Percentiles rank a stretch among this genome's conserved stretches.
These are phyloP conservation scores for Hirtodrosophila confusa DNA, from an alignment of 2,888 invertebrate genomes.

Conservation along the genomic window DNA sequence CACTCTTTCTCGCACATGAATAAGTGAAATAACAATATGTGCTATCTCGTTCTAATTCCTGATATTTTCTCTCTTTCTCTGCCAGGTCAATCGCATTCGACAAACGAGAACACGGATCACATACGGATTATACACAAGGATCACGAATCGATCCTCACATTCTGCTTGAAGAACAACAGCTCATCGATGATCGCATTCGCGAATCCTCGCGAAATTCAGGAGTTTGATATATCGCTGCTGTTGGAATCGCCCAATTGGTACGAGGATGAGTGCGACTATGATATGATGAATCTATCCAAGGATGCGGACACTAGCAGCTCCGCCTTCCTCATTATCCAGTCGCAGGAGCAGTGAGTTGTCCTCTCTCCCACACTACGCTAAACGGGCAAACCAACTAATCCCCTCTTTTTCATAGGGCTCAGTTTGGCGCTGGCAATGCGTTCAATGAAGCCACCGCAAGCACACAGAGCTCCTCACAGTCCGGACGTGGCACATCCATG, in stretches of 20 bases:
- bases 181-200: constrained; percentile 94
- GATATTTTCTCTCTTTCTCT: constrained; percentile 5
- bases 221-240: constrained; percentile 97
- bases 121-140: constrained; percentile 99
- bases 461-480: constrained; percentile 85
- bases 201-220: constrained; percentile 98
- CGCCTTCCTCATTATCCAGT: constrained; percentile 96
- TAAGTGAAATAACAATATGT: too few species aligned
- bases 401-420: constrained; percentile 48
- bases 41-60: constrained; percentile 2
- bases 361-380: too few species aligned
- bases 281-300: constrained; percentile 92
- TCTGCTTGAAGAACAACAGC: constrained; percentile 96
- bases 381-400: background rate
- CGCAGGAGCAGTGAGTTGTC: constrained; percentile 82
- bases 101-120: constrained; percentile 87
- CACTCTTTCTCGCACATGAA: constrained; percentile 26
- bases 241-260: constrained; percentile 96
- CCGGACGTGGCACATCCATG: constrained; percentile 94
- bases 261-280: constrained; percentile 98
- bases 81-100: constrained; percentile 68
- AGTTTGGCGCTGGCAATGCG: constrained; percentile 58
- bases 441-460: constrained; percentile 72
- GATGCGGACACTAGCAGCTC: constrained; percentile 87
- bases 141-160: constrained; percentile 98